Percentiles rank a stretch among this genome's conserved stretches.
Evolutionary conservation across 53 echinoderm and acorn worm genomes (phyloP).

Genomic region (Mesocentrotus franciscanus): DNA sequence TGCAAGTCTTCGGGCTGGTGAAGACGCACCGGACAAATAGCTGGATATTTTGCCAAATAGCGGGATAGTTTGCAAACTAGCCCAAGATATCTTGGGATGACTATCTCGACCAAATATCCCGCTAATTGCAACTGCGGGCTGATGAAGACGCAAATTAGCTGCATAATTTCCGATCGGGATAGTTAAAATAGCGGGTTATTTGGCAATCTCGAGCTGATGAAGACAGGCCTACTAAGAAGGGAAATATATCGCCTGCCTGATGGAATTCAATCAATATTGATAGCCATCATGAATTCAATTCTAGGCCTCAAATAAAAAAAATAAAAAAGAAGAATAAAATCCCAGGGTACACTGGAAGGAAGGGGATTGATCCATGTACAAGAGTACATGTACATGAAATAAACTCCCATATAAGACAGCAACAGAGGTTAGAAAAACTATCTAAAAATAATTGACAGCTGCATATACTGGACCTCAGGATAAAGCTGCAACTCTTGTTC

Average conservation of each 20-base stretch:
- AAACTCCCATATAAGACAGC: neutral
- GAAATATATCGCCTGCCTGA: slow-evolving; percentile 4
- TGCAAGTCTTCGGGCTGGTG: too few species aligned
- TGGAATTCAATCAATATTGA: slow-evolving; percentile 28
- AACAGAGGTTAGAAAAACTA: neutral
- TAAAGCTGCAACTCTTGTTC: neutral
- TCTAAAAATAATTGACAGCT: neutral
- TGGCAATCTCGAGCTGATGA: too few species aligned
- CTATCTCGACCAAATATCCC: too few species aligned
- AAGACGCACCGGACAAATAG: too few species aligned
- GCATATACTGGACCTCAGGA: neutral
- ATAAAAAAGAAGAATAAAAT: neutral
- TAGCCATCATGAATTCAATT: slow-evolving; percentile 1
- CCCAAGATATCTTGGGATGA: too few species aligned
- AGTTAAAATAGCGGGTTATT: too few species aligned
- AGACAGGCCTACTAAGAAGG: too few species aligned
- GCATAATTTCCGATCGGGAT: too few species aligned
- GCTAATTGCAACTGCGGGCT: too few species aligned
- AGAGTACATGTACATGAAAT: neutral
- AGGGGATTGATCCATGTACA: neutral
- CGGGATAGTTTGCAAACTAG: too few species aligned
- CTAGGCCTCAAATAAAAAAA: neutral
- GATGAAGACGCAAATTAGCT: too few species aligned
- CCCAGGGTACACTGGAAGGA: neutral
- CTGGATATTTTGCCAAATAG: too few species aligned